phyloP scores from a whole-genome alignment of 2,888 invertebrate genomes.

The Drosophila heteroneura region DNA sequence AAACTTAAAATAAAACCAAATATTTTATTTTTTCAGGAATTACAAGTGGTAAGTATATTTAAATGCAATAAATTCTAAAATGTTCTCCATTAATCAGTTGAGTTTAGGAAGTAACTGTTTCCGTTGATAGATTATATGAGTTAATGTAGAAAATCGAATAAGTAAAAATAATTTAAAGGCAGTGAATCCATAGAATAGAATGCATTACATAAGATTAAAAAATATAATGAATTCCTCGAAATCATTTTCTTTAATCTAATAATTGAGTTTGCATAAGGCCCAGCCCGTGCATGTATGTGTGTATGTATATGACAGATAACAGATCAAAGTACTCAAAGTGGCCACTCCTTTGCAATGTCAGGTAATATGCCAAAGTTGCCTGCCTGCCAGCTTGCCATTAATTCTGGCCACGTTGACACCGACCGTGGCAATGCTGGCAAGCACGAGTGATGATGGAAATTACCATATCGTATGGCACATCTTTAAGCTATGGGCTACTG shows the following conservation, averaged over 20 bases:
- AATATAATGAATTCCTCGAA: constrained; percentile 10
- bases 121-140: background rate
- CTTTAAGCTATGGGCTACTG: constrained; percentile 17
- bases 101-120: background rate
- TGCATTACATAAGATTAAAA: constrained; percentile 3
- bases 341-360: constrained; percentile 22
- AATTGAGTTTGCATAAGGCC: constrained; percentile 25
- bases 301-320: background rate
- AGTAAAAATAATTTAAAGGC: background rate
- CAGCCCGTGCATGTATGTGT: background rate
- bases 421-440: constrained; percentile 31
- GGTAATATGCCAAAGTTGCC: constrained; percentile 29
- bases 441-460: constrained; percentile 63
- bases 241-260: constrained; percentile 14
- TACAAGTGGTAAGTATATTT: background rate
- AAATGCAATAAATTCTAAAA: background rate
- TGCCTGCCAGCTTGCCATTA: constrained; percentile 33
- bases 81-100: background rate
- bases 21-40: background rate
- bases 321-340: constrained; percentile 7
- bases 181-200: background rate
- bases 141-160: background rate
- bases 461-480: constrained; percentile 55
- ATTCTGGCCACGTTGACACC: constrained; percentile 40
- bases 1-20: background rate